Evolutionary conservation across 2,888 invertebrate species (phyloP).

Genomic region (Bombyx huttoni): DNA sequence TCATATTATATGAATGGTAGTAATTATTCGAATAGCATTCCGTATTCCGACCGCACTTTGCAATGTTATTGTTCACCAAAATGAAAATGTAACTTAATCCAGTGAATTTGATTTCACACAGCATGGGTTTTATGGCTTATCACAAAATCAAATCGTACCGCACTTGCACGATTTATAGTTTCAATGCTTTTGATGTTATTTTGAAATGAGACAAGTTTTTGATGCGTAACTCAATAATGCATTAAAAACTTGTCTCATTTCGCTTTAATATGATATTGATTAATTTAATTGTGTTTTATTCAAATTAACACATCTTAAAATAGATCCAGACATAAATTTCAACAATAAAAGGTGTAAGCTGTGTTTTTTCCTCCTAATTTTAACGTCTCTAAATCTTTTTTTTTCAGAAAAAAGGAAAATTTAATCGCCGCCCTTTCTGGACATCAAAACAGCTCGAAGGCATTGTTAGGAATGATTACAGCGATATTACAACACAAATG

Average conservation of each 20-base stretch:
- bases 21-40: conserved; percentile 15
- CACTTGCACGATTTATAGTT: conserved; percentile 9
- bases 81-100: conserved; percentile 23
- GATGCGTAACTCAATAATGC: too few species aligned
- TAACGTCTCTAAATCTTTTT: conserved; percentile 31
- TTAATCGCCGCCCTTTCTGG: conserved; percentile 59
- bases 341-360: conserved; percentile 14
- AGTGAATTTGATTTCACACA: conserved; percentile 21
- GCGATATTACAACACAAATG: conserved; percentile 58
- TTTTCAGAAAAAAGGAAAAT: conserved; percentile 53
- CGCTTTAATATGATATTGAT: too few species aligned
- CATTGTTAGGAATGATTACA: conserved; percentile 63
- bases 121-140: conserved; percentile 21
- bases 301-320: too few species aligned
- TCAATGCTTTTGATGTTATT: conserved; percentile 7
- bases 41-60: conserved; percentile 16
- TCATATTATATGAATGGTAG: conserved; percentile 6
- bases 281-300: too few species aligned
- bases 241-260: too few species aligned
- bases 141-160: conserved; percentile 23
- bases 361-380: background rate
- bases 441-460: conserved; percentile 60
- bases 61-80: conserved; percentile 16
- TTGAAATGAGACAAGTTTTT: too few species aligned
- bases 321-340: too few species aligned